phyloP scores from a whole-genome alignment of 2,113 vertebrate species.

The Erythrolamprus reginae region DNA sequence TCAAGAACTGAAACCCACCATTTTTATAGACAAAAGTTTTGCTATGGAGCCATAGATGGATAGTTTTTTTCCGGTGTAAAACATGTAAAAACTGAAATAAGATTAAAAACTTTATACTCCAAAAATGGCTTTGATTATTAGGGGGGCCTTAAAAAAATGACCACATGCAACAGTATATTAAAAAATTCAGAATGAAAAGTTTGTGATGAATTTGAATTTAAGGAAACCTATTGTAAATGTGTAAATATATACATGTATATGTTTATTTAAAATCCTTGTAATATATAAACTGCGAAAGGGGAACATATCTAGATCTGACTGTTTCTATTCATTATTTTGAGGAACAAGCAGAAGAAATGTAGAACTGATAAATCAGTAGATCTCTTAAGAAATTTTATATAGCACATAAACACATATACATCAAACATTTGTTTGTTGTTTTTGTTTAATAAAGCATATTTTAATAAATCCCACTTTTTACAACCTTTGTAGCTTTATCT shows the following conservation, averaged over 20 bases:
- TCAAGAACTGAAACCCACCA: neutral
- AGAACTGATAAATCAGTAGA: slow-evolving; percentile 37
- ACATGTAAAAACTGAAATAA: neutral
- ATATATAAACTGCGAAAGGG: neutral
- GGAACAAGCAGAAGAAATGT: neutral
- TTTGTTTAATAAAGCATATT: slow-evolving; percentile 53
- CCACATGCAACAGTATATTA: neutral
- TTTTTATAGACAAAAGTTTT: neutral
- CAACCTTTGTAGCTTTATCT: neutral
- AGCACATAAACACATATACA: slow-evolving; percentile 14
- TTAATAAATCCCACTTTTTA: slow-evolving; percentile 2
- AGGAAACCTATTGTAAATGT: neutral
- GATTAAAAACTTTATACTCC: neutral
- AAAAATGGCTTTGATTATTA: neutral
- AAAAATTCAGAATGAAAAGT: neutral
- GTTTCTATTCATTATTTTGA: slow-evolving; percentile 7
- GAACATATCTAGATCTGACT: neutral
- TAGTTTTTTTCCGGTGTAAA: slow-evolving; percentile 22
- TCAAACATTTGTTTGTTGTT: slow-evolving; percentile 37
- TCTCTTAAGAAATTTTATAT: slow-evolving; percentile 20
- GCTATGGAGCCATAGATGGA: neutral
- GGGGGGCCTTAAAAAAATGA: neutral
- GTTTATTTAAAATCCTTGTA: neutral
- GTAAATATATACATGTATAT: neutral
- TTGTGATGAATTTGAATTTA: neutral